phyloP scores from a whole-genome alignment of 1,140 invertebrate species.

The Cryptotermes secundus region DNA sequence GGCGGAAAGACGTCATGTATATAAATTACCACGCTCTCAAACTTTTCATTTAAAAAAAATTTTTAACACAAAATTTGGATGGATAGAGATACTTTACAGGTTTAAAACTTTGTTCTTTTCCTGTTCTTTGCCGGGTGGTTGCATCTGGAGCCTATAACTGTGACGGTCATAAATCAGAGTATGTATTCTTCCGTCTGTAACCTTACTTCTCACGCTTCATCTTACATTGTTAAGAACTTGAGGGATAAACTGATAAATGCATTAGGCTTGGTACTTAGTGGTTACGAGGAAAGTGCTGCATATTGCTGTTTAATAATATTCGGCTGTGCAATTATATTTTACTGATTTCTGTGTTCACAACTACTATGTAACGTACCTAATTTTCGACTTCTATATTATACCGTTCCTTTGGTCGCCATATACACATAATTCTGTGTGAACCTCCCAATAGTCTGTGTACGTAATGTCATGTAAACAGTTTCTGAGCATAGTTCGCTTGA shows the following conservation, averaged over 20 bases:
- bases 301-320: no score
- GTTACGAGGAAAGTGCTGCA: background rate
- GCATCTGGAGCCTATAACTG: background rate
- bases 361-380: no score
- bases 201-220: background rate
- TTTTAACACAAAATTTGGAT: slow-evolving; percentile 11
- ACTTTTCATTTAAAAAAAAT: slow-evolving; percentile 15
- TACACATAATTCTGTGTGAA: no score
- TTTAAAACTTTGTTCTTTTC: background rate
- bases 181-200: slow-evolving; percentile 11
- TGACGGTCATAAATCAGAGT: background rate
- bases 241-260: background rate
- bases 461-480: no score
- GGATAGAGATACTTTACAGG: background rate
- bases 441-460: no score
- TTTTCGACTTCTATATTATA: no score
- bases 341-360: no score
- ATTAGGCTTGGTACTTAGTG: background rate
- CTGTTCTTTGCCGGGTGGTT: background rate
- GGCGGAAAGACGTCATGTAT: background rate
- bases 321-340: no score
- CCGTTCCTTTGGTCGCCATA: no score
- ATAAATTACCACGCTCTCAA: background rate
- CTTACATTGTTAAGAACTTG: background rate
- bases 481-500: no score